Evolutionary conservation across 2,113 vertebrate species (phyloP).

Genomic region (Leiothrix lutea): DNA sequence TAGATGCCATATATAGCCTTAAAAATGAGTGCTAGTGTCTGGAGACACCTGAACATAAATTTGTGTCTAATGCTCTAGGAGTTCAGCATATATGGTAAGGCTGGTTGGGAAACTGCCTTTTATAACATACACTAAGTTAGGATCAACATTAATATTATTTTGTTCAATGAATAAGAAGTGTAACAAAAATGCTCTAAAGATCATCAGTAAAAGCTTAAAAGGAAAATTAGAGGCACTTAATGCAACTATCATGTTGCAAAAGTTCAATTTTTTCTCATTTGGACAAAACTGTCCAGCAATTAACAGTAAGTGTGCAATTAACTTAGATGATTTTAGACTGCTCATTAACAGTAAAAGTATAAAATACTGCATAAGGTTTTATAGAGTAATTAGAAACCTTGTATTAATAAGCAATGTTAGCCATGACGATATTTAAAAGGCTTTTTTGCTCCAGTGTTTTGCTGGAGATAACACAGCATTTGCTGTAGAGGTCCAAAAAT

Average conservation of each 20-base stretch:
- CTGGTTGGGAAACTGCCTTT: not conserved
- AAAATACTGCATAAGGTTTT: not conserved
- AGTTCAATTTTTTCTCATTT: constrained; percentile 8
- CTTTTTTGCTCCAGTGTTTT: not conserved
- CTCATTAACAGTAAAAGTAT: not conserved
- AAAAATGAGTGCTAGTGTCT: not conserved
- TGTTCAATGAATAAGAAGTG: not conserved
- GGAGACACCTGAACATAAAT: not conserved
- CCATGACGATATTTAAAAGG: not conserved
- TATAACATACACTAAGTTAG: not conserved
- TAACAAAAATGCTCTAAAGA: not conserved
- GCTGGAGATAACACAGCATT: not conserved
- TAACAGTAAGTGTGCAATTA: constrained; percentile 22
- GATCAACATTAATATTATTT: not conserved
- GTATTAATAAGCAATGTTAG: not conserved
- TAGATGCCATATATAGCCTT: not conserved
- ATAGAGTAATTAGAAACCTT: not conserved
- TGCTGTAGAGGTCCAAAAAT: not conserved
- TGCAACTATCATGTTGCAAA: not conserved
- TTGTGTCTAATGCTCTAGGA: not conserved
- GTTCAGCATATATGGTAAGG: not conserved
- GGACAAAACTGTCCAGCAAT: not conserved
- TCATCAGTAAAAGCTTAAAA: not conserved
- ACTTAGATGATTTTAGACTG: not conserved
- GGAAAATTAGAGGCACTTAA: not conserved